A percentile compares a stretch with the other conserved stretches of the same genome.
These are phyloP conservation scores for Cotesia glomerata DNA, from an alignment of 1,140 invertebrate species.

Conservation along the genomic window DNA sequence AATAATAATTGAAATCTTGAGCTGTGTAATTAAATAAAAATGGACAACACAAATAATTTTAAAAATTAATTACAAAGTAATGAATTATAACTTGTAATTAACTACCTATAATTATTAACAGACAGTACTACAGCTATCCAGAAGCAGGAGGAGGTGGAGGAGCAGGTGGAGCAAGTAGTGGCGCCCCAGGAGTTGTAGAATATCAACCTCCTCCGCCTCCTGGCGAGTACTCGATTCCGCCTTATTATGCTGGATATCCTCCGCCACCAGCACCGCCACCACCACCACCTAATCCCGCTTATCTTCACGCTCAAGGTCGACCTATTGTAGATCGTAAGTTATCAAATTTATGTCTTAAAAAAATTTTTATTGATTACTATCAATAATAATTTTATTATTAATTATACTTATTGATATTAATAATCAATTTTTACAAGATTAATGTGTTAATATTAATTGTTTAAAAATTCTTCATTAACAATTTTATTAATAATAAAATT, in stretches of 20 bases:
- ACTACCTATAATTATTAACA: slow-evolving; percentile 31
- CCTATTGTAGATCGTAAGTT: slow-evolving; percentile 60
- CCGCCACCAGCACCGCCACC: slow-evolving; percentile 75
- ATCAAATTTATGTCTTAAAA: no score
- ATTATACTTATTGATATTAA: no score
- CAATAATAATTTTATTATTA: no score
- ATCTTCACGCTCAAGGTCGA: slow-evolving; percentile 59
- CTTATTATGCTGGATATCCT: slow-evolving; percentile 66
- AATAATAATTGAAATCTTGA: neutral
- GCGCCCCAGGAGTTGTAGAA: slow-evolving; percentile 51
- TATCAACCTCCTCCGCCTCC: slow-evolving; percentile 56
- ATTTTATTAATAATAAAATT: no score
- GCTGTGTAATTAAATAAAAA: neutral
- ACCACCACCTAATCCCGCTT: slow-evolving; percentile 68
- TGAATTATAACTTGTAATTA: neutral
- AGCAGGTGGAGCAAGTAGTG: slow-evolving; percentile 47
- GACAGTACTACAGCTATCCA: slow-evolving; percentile 58
- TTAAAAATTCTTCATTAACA: no score
- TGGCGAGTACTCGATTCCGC: slow-evolving; percentile 53
- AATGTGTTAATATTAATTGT: no score
- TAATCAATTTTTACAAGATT: no score
- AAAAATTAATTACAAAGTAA: neutral
- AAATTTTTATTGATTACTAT: no score
- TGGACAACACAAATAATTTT: no score
- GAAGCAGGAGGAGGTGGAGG: slow-evolving; percentile 52